Base-by-base conservation (phyloP, 2,113 vertebrate genomes). In the Brachyistius frenatus region DNA sequence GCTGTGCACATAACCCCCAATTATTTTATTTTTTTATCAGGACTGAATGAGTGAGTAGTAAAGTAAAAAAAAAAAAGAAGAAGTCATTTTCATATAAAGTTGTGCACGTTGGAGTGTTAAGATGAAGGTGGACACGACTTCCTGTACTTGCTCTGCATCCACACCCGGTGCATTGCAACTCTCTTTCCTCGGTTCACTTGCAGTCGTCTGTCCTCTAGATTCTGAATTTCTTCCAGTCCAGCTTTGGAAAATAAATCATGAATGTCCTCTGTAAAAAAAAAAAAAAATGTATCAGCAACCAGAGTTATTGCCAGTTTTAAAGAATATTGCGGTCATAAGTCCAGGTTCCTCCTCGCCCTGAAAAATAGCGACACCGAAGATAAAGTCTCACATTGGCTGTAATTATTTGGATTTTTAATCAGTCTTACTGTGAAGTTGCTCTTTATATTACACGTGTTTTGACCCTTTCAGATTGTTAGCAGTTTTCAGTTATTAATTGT, bases 121-220 rank as follows among this genome's bases (percentile, higher is more conserved):
- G 81, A 82, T 30, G 56, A 57, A 14, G 14, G 61, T 81, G 64
- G 68, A 66, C 37, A 63, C 5, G 92, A 91, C 89, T 97, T 99
- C 76, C 94, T 95, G 87, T 95, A 98, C 78, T 98, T 99, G 95
- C 97, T 95, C 92, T 98, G 97, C 91, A 97, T 94, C 97, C 97
- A 99, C 62, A 99, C 96, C 63, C 96, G 92, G 1, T 94, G 95
- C 95, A 99, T 99, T 78, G 92, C 94, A 85, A 98, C 92, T 91
- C 96, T 96, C 89, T 96, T 96, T 89, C 94, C 94, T 89, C 97
- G 95, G 92, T 99, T 99, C 23, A 99, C 97, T 94, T 99, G 96
- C 31, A 99, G 94, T 74, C 96, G 94, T 31, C 83, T 94, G 93
- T 98, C 97, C 85, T 97, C 95, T 80, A 98, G 82, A 88, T 99